These are phyloP conservation scores for Pseudomyrmex gracilis DNA, from an alignment of 1,140 invertebrate species.

Conservation along the genomic window DNA sequence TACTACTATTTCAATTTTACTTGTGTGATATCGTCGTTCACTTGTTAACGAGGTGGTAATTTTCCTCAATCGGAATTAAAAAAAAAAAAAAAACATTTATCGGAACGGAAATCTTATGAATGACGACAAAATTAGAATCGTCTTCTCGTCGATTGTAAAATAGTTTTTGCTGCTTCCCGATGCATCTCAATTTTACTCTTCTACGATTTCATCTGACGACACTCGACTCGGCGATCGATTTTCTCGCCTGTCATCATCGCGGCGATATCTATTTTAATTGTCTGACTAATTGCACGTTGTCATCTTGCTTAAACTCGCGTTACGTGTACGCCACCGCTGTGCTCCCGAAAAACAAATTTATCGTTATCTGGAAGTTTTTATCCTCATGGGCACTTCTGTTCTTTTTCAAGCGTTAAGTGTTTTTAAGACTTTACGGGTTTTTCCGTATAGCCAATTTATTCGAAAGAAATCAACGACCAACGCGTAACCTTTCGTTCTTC, in stretches of 20 bases:
- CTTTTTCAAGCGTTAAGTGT: neutral
- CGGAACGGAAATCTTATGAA: too few relatives aligned
- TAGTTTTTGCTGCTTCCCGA: conserved; percentile 17
- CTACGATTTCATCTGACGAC: conserved; percentile 64
- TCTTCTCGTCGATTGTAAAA: too few relatives aligned
- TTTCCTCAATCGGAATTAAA: too few relatives aligned
- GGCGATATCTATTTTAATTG: conserved; percentile 36
- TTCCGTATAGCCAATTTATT: neutral
- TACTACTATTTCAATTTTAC: too few relatives aligned
- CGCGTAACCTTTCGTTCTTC: neutral
- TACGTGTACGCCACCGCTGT: neutral
- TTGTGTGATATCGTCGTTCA: too few relatives aligned
- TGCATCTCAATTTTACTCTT: conserved; percentile 43
- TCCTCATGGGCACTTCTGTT: neutral
- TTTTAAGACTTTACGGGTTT: neutral
- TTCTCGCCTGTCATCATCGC: conserved; percentile 26
- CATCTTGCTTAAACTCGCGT: neutral
- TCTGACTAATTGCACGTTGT: conserved; percentile 39
- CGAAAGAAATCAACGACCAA: neutral
- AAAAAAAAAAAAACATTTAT: too few relatives aligned
- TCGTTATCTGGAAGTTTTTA: neutral
- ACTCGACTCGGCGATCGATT: conserved; percentile 43
- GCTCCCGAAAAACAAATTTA: neutral
- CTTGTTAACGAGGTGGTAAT: too few relatives aligned
- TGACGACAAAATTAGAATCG: too few relatives aligned